Base-by-base conservation (phyloP, 1,140 invertebrate genomes). In the Macrocentrus cingulum region DNA sequence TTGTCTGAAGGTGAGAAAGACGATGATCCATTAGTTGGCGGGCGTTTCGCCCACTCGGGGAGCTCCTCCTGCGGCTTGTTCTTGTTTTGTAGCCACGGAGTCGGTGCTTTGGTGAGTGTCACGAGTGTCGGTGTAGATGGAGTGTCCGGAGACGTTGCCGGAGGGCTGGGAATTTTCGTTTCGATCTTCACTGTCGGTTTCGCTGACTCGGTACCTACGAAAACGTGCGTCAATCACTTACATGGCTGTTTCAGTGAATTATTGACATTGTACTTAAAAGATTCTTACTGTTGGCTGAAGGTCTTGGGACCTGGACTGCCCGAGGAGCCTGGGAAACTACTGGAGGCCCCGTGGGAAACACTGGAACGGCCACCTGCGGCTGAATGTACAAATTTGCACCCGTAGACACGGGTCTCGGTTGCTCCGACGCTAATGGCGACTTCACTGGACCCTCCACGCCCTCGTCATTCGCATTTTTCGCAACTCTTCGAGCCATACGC, bases 401-500 rank as follows among this genome's bases (percentile, higher is more conserved):
- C 45, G 75, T 65, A 62, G 75, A 37, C 66, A 63, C 62, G 39
- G 59, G 79, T 73, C 60, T 76, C 64, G 60, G 80, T 77, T 50
- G 80, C 81, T 73, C 82, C 71, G 65, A 77, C 15, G 72, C 71
- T 18, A 71, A 32, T 0, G 70, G 65, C 2, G 71, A 72, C 51
- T 79, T 79, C 13, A 75, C 74, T 1, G 76, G 77, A 5, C 77
- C 78, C 23, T 80, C 78, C 52, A 80, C 78, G 1, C 78, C 78
- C 29, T 79, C 78, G 65, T 80, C 83, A 72, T 87, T 86, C 19
- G 87, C 87, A 67, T 88, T 88, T 60, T 79, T 80, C n/a, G 77
- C 82, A 49, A 93, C 83, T 36, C 92, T 81, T 63, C 91, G 83
- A 9, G 91, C 90, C 91, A 97, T 95, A 62, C 92, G 84, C 1